Percentiles rank a stretch among this genome's conserved stretches.
phyloP scores from a whole-genome alignment of 37 sponge, comb jelly and placozoan species.

The Aplysina aerophoba region DNA sequence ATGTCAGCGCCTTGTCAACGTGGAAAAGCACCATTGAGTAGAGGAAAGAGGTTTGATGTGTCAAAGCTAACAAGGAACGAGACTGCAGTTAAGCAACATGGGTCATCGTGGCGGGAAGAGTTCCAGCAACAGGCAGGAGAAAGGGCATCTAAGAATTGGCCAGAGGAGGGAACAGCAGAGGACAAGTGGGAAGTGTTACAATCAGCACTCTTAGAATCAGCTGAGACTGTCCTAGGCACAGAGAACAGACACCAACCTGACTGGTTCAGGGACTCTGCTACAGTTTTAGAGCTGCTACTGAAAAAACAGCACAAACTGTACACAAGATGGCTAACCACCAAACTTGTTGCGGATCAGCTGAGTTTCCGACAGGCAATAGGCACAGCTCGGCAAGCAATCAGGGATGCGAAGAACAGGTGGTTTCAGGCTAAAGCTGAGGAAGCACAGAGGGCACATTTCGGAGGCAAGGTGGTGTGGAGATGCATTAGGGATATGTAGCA shows the following conservation, averaged over 20 bases:
- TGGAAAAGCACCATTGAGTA: neutral
- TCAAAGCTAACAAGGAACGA: neutral
- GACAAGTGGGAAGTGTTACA: slow-evolving; percentile 33
- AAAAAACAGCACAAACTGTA: neutral
- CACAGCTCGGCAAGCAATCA: slow-evolving; percentile 22
- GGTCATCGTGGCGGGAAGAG: slow-evolving; percentile 16
- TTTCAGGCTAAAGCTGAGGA: slow-evolving; percentile 32
- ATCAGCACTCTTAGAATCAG: slow-evolving; percentile 24
- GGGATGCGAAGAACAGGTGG: slow-evolving; percentile 24
- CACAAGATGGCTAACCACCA: slow-evolving; percentile 3
- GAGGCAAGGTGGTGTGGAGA: slow-evolving; percentile 31
- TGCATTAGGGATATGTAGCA: slow-evolving; percentile 48
- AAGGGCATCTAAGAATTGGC: slow-evolving; percentile 23
- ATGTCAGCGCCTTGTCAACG: slow-evolving; percentile 13
- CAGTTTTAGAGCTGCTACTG: slow-evolving; percentile 6
- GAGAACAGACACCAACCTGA: slow-evolving; percentile 16
- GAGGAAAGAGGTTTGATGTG: slow-evolving; percentile 33
- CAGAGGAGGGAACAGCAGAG: slow-evolving; percentile 17
- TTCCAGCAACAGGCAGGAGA: slow-evolving; percentile 21
- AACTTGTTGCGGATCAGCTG: neutral
- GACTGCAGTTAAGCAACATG: slow-evolving; percentile 1
- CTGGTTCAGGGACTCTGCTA: slow-evolving; percentile 17
- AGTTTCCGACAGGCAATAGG: slow-evolving; percentile 11
- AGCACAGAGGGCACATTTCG: slow-evolving; percentile 34
- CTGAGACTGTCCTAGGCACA: slow-evolving; percentile 24